phyloP scores from a whole-genome alignment of 2,888 invertebrate species.

The Choreutis nemorana region DNA sequence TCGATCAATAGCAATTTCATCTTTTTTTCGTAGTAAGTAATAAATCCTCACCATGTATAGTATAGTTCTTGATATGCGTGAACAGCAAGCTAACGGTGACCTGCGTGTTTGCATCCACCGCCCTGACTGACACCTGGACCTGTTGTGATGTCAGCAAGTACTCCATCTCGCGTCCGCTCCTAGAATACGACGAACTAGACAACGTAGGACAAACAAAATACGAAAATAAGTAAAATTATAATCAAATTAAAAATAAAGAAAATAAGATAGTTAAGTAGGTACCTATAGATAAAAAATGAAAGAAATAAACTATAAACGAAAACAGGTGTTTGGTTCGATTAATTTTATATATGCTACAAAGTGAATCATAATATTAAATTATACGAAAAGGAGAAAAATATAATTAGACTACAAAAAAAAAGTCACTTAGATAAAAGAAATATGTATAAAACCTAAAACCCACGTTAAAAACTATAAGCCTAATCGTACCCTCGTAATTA shows the following conservation, averaged over 20 bases:
- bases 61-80: constrained; percentile 44
- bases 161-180: constrained; percentile 72
- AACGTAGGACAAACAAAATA: constrained; percentile 11
- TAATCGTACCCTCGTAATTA: too few relatives aligned
- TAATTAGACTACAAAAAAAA: constrained; percentile 5
- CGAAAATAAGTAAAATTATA: constrained; percentile 12
- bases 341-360: too few relatives aligned
- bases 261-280: neutral
- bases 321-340: too few relatives aligned
- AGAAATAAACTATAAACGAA: too few relatives aligned
- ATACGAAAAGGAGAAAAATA: constrained; percentile 3
- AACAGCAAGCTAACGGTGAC: constrained; percentile 42
- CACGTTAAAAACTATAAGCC: too few relatives aligned
- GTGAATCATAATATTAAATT: too few relatives aligned
- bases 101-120: constrained; percentile 38
- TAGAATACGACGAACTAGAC: constrained; percentile 41
- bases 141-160: constrained; percentile 71
- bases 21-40: too few relatives aligned
- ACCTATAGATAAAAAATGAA: constrained; percentile 6
- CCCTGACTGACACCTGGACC: constrained; percentile 33
- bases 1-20: too few relatives aligned
- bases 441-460: too few relatives aligned
- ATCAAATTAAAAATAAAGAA: constrained; percentile 5
- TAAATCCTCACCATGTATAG: constrained; percentile 46
- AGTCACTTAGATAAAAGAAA: neutral